Evolutionary conservation across 2,888 invertebrate genomes (phyloP).

Genomic region (Tachystola acroxantha): DNA sequence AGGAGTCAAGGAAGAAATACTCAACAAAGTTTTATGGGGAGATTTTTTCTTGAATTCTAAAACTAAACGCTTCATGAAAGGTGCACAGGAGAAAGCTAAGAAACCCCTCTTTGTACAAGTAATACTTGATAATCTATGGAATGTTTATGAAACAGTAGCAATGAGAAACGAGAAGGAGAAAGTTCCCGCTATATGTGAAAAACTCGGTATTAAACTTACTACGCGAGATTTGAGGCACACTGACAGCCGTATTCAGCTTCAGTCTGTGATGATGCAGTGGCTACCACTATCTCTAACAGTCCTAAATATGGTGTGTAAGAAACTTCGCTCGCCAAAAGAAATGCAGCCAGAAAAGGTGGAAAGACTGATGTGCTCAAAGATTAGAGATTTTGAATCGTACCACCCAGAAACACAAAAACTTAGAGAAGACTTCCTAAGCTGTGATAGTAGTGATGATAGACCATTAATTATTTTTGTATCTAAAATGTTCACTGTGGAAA

Average conservation of each 20-base stretch:
- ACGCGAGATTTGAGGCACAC: slow-evolving; percentile 87
- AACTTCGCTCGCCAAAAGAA: slow-evolving; percentile 89
- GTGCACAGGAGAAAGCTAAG: slow-evolving; percentile 95
- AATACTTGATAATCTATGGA: slow-evolving; percentile 94
- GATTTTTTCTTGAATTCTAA: slow-evolving; percentile 94
- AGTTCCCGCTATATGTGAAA: slow-evolving; percentile 83
- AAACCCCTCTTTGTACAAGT: slow-evolving; percentile 95
- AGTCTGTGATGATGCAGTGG: slow-evolving; percentile 93
- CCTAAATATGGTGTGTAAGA: slow-evolving; percentile 87
- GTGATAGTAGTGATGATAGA: slow-evolving; percentile 79
- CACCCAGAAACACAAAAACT: slow-evolving; percentile 83
- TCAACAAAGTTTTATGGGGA: slow-evolving; percentile 94
- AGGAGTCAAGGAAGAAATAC: slow-evolving; percentile 83
- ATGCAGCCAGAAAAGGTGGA: slow-evolving; percentile 88
- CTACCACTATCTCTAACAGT: slow-evolving; percentile 90
- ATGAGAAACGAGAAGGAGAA: slow-evolving; percentile 87
- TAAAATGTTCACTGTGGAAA: slow-evolving; percentile 93
- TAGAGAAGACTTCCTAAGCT: slow-evolving; percentile 83
- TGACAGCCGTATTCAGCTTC: slow-evolving; percentile 87
- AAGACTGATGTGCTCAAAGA: slow-evolving; percentile 87
- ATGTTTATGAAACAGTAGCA: slow-evolving; percentile 90
- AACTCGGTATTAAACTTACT: slow-evolving; percentile 86
- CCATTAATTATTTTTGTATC: slow-evolving; percentile 89
- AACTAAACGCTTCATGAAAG: slow-evolving; percentile 88
- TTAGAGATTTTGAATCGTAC: slow-evolving; percentile 81